These are phyloP conservation scores for Oscheius myriophilus DNA, from an alignment of 2,888 invertebrate genomes.

Conservation along the genomic window DNA sequence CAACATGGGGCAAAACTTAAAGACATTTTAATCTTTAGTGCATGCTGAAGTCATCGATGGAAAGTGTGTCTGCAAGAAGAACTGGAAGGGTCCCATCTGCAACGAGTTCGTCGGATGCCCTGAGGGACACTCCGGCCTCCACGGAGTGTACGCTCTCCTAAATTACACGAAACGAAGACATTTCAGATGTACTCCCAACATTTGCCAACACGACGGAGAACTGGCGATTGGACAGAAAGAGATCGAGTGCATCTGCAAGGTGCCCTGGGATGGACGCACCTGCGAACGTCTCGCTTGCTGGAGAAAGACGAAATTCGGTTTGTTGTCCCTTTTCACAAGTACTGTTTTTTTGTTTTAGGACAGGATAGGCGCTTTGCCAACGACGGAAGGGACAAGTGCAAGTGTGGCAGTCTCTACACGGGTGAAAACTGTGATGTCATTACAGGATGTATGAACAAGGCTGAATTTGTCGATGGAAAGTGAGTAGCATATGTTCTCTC, in stretches of 20 bases:
- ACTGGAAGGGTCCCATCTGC: slow-evolving; percentile 64
- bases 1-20: no score
- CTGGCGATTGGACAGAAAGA: slow-evolving; percentile 61
- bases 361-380: slow-evolving; percentile 43
- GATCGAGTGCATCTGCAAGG: slow-evolving; percentile 66
- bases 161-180: background rate
- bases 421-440: slow-evolving; percentile 63
- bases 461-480: slow-evolving; percentile 52
- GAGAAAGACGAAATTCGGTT: slow-evolving; percentile 56
- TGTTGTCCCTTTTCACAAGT: background rate
- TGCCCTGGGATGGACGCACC: slow-evolving; percentile 66
- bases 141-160: slow-evolving; percentile 51
- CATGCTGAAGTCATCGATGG: slow-evolving; percentile 50
- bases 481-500: slow-evolving; percentile 5
- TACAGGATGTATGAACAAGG: slow-evolving; percentile 58
- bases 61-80: slow-evolving; percentile 57
- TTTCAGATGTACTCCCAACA: slow-evolving; percentile 64
- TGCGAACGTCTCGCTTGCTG: slow-evolving; percentile 68
- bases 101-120: slow-evolving; percentile 63
- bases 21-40: slow-evolving; percentile 54
- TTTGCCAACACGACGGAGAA: slow-evolving; percentile 64
- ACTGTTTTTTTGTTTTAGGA: slow-evolving; percentile 10
- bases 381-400: slow-evolving; percentile 53
- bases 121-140: slow-evolving; percentile 47
- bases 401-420: slow-evolving; percentile 58